These are phyloP conservation scores for Hemaris fuciformis DNA, from an alignment of 2,888 invertebrate species.

Conservation along the genomic window DNA sequence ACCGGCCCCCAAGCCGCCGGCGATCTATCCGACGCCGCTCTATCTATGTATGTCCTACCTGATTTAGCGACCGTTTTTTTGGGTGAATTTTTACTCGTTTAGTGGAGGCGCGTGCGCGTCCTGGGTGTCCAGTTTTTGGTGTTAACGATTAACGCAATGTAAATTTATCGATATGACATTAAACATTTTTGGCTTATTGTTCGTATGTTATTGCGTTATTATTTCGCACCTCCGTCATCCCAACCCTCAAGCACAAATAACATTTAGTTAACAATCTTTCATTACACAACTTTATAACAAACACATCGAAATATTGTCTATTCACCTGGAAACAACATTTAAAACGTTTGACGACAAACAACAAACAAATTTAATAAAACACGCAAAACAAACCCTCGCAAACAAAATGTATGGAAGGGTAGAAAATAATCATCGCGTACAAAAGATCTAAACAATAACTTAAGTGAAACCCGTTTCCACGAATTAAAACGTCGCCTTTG, in stretches of 20 bases:
- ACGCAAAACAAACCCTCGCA: neutral
- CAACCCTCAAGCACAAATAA: neutral
- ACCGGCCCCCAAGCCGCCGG: conserved; percentile 53
- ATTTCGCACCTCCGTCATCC: conserved; percentile 29
- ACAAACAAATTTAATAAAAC: neutral
- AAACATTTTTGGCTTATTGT: conserved; percentile 81
- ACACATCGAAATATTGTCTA: neutral
- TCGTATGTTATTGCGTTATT: conserved; percentile 73
- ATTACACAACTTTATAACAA: too few species aligned
- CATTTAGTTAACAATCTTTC: too few species aligned
- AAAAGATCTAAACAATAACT: conserved; percentile 1
- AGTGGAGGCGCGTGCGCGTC: conserved; percentile 75
- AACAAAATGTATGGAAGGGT: neutral
- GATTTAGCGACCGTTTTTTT: conserved; percentile 73
- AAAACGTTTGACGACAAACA: neutral
- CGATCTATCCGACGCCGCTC: conserved; percentile 28
- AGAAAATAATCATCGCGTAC: conserved; percentile 11
- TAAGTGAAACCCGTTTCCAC: neutral
- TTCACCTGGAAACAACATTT: neutral
- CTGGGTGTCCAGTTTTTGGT: conserved; percentile 73
- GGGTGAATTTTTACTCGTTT: conserved; percentile 77
- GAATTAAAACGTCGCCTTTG: conserved; percentile 11
- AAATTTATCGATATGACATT: conserved; percentile 80
- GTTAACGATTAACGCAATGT: conserved; percentile 75
- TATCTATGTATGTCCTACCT: conserved; percentile 64